Conservation (phyloP, 2,797 vertebrate genomes). For the Salarias fasciatus region DNA sequence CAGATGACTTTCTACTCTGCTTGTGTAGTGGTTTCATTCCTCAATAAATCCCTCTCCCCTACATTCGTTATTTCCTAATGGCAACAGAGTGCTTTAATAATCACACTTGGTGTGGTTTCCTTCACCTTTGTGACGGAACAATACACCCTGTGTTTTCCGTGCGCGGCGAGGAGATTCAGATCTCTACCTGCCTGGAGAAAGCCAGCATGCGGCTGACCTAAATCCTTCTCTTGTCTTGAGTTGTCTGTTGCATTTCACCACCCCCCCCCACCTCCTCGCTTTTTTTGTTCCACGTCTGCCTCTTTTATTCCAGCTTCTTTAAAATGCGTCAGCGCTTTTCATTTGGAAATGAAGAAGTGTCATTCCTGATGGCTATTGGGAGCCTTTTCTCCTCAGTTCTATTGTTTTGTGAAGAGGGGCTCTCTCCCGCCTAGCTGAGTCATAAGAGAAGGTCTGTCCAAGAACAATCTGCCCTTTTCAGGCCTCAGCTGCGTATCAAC, state of each 20-base stretch:
- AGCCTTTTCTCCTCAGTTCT: slow-evolving; percentile 38
- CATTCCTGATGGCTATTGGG: slow-evolving; percentile 5
- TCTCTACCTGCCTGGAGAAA: neutral
- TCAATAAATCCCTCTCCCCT: neutral
- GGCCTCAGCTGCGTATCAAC: neutral
- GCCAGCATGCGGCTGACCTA: slow-evolving; percentile 2
- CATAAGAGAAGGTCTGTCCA: slow-evolving; percentile 28
- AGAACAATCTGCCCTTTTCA: slow-evolving; percentile 36
- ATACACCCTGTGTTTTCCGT: neutral
- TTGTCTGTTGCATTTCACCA: slow-evolving; percentile 1
- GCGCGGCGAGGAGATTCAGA: neutral
- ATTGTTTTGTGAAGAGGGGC: slow-evolving; percentile 30
- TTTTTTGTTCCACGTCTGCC: slow-evolving; percentile 6
- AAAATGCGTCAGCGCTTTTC: slow-evolving; percentile 48
- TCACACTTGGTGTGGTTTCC: neutral
- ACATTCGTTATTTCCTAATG: neutral
- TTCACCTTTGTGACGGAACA: slow-evolving; percentile 15
- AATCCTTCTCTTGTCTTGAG: slow-evolving; percentile 13
- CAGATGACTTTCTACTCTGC: slow-evolving; percentile 13
- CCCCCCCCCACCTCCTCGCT: slow-evolving; percentile 4
- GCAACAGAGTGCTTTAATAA: slow-evolving; percentile 9
- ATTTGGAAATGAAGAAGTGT: slow-evolving; percentile 50
- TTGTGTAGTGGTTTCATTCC: neutral
- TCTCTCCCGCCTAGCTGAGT: slow-evolving; percentile 54
- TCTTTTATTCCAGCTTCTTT: slow-evolving; percentile 26